Conservation (phyloP, 1,140 invertebrate genomes). For the Anastatus disparis region DNA sequence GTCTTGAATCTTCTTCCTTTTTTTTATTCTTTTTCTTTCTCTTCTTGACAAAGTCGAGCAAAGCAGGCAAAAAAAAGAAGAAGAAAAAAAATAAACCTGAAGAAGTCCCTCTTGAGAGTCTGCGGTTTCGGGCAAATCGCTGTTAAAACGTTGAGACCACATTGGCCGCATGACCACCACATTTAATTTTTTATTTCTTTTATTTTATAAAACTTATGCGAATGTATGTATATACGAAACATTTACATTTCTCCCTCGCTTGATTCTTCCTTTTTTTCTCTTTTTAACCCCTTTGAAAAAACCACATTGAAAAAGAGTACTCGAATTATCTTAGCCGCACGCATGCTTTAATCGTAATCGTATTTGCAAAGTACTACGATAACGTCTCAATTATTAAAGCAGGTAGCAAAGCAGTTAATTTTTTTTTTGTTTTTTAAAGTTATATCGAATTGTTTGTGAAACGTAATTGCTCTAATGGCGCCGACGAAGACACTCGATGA, state of each 20-base stretch:
- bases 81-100: slow-evolving; percentile 2
- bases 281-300: too few relatives aligned
- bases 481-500: too few relatives aligned
- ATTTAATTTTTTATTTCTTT: too few relatives aligned
- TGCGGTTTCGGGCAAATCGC: slow-evolving; percentile 63
- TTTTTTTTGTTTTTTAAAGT: background rate
- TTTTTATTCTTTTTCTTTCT: slow-evolving; percentile 40
- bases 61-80: background rate
- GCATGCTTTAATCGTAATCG: slow-evolving; percentile 22
- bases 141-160: slow-evolving; percentile 60
- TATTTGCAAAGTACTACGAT: background rate
- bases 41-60: slow-evolving; percentile 43
- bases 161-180: too few relatives aligned
- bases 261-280: too few relatives aligned
- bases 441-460: too few relatives aligned
- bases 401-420: too few relatives aligned
- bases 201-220: too few relatives aligned
- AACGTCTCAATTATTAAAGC: slow-evolving; percentile 25
- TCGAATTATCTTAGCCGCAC: slow-evolving; percentile 7
- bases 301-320: slow-evolving; percentile 15
- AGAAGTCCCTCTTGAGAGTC: slow-evolving; percentile 16
- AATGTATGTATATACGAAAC: background rate
- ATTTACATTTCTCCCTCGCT: too few relatives aligned
- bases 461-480: background rate
- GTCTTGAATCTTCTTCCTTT: slow-evolving; percentile 29